Evolutionary conservation across 2,113 vertebrate species (phyloP).

Genomic region (Sakesphorus luctuosus): DNA sequence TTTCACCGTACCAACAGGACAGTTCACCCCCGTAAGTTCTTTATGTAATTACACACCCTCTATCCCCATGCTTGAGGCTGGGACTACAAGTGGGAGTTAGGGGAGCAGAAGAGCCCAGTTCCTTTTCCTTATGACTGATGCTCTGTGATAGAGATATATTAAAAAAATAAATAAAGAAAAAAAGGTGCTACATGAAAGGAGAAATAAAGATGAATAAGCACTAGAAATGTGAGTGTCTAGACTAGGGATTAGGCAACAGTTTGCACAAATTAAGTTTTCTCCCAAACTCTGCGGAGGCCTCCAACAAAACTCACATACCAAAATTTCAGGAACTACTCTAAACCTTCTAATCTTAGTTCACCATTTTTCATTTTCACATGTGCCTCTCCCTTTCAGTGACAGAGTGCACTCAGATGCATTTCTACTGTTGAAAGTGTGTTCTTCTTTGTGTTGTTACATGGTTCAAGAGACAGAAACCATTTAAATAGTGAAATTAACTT

Average conservation of each 20-base stretch:
- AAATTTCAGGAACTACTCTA: background rate
- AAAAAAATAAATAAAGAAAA: background rate
- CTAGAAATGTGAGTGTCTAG: conserved; percentile 6
- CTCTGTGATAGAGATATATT: background rate
- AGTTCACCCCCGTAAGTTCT: background rate
- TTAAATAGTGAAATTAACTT: background rate
- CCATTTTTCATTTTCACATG: background rate
- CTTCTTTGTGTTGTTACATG: background rate
- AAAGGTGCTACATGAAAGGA: background rate
- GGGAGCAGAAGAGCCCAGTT: background rate
- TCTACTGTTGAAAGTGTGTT: background rate
- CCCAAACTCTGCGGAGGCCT: background rate
- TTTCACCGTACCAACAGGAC: background rate
- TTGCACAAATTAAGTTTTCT: background rate
- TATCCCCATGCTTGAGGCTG: background rate
- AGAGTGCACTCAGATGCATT: background rate
- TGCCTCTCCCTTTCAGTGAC: background rate
- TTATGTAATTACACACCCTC: background rate
- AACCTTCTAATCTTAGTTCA: background rate
- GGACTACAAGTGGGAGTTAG: background rate
- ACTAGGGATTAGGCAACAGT: conserved; percentile 15
- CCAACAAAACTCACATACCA: background rate
- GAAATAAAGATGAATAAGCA: conserved; percentile 4
- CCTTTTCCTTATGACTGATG: background rate
- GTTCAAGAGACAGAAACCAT: background rate